Evolutionary conservation across 1,140 invertebrate genomes (phyloP), one percentile per base, ranked within the genome.

Genomic region (Monomorium pharaonis): DNA sequence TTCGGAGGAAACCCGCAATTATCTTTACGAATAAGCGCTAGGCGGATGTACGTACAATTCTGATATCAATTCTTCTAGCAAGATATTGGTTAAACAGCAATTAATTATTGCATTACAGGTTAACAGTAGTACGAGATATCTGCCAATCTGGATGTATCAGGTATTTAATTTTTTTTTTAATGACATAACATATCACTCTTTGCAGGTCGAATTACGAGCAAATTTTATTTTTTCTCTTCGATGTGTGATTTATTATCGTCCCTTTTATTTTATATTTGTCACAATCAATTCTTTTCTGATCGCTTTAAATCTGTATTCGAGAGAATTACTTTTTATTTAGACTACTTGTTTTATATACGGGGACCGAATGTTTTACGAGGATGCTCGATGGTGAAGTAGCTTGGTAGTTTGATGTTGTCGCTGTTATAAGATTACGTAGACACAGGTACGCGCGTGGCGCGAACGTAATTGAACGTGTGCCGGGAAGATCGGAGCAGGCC

Each of bases 391-490:
- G 30, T 76, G 62, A 76, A 84, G 56, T 65, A 77, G 81, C 58
- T 33, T n/a, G 21, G 33, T 63, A 77, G 42, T 75, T 84, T 30
- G 58, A 67, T 42, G 42, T 70, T 21, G 33, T 81, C 33, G 37
- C 21, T n/a, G 24, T 1, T 37, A 44, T 67, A 47, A 58, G 47
- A 84, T 77, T 54, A 74, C 58, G 58, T 85, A 63, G 86, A 69
- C 75, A 69, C 75, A 88, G 81, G 74, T 85, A 85, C 18, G 49
- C 72, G 33, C 65, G 80, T 58, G 86, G 42, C 69, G 21, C 49
- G 21, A 33, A 21, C 49, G 44, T 76, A 51, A 72, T 74, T 67
- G 58, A 77, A 67, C 63, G 54, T n/a, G 33, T 21, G 51, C 33
- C 70, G 33, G 63, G 37, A 80, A 67, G 81, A 87, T 89, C 42